phyloP scores from a whole-genome alignment of 2,113 vertebrate genomes.

The Ophthalmolycus amberensis region DNA sequence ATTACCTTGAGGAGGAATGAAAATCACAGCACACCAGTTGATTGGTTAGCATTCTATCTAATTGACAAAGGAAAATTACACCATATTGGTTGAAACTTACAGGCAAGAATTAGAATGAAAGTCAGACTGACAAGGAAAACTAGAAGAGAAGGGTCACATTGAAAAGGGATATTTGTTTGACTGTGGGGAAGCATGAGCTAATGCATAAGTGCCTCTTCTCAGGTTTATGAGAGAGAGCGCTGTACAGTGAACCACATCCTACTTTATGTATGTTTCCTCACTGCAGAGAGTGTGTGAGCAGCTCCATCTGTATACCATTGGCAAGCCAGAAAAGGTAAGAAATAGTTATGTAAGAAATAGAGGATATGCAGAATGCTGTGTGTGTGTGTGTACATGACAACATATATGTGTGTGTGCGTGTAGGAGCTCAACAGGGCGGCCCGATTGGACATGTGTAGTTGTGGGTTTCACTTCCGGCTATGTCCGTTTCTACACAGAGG shows the following conservation, averaged over 20 bases:
- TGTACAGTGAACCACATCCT: neutral
- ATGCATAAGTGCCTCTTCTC: neutral
- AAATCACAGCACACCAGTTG: neutral
- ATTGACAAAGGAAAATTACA: neutral
- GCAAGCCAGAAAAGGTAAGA: constrained; percentile 97
- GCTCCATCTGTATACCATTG: constrained; percentile 92
- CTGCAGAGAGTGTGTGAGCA: constrained; percentile 91
- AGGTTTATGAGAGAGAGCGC: neutral
- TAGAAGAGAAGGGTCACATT: neutral
- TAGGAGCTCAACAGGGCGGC: constrained; percentile 97
- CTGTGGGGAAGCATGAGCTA: neutral
- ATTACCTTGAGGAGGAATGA: neutral
- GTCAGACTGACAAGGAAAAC: neutral
- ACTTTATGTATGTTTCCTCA: constrained; percentile 23
- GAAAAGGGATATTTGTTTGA: neutral
- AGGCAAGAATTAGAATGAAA: neutral
- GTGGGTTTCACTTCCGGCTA: constrained; percentile 96
- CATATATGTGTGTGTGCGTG: constrained; percentile 58
- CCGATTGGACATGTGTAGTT: constrained; percentile 98
- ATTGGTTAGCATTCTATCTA: neutral
- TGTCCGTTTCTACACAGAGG: constrained; percentile 98
- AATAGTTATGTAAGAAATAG: neutral
- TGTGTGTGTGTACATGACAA: neutral
- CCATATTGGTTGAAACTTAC: neutral
- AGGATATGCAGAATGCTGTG: neutral